Conservation (phyloP, 2,888 invertebrate genomes). For the Acheta domesticus region DNA sequence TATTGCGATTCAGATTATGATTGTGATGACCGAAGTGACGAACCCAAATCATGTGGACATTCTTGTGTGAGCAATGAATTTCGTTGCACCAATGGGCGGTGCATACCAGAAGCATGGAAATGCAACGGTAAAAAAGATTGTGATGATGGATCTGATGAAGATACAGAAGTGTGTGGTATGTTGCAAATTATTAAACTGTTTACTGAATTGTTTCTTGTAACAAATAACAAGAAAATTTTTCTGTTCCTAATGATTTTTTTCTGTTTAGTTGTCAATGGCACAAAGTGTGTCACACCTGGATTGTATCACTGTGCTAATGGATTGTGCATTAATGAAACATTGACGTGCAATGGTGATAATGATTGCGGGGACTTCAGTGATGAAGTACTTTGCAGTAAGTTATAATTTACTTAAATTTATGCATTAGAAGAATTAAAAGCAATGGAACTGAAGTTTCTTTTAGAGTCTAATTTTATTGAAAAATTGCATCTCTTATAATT, state of each 20-base stretch:
- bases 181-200: conserved; percentile 39
- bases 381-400: conserved; percentile 46
- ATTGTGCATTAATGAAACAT: conserved; percentile 64
- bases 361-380: conserved; percentile 68
- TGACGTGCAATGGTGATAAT: conserved; percentile 70
- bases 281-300: conserved; percentile 45
- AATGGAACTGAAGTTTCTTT: no score
- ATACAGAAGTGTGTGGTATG: conserved; percentile 52
- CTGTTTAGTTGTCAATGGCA: background rate
- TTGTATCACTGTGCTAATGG: conserved; percentile 68
- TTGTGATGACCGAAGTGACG: conserved; percentile 47
- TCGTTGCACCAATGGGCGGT: conserved; percentile 61
- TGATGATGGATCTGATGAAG: conserved; percentile 69
- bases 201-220: background rate
- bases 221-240: background rate
- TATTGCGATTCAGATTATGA: conserved; percentile 66
- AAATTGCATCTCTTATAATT: no score
- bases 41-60: conserved; percentile 37
- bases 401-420: background rate
- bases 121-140: conserved; percentile 73
- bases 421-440: background rate
- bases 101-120: conserved; percentile 60
- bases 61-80: conserved; percentile 50
- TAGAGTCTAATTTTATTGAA: no score
- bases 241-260: background rate